These are phyloP conservation scores for Drosophila pseudotalamancana DNA, from an alignment of 2,888 invertebrate genomes.

Conservation along the genomic window DNA sequence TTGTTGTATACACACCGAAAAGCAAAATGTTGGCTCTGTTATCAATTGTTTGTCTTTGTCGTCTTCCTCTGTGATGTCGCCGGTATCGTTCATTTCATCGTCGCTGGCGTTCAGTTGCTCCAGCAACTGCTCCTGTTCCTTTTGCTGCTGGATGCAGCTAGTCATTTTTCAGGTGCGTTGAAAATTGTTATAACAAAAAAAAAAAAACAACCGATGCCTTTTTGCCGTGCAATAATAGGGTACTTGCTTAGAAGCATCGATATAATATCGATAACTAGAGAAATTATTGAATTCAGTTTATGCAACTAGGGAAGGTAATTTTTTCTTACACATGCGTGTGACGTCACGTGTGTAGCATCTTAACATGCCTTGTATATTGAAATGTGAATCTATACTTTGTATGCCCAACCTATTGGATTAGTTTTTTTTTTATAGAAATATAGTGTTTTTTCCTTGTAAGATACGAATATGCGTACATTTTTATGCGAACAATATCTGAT, in stretches of 20 bases:
- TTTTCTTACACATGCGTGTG: background rate
- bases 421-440: too few relatives aligned
- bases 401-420: too few relatives aligned
- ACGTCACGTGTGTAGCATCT: too few relatives aligned
- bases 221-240: slow-evolving; percentile 13
- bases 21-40: slow-evolving; percentile 71
- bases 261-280: slow-evolving; percentile 16
- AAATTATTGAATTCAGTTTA: too few relatives aligned
- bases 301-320: slow-evolving; percentile 10
- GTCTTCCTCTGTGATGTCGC: slow-evolving; percentile 44
- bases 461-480: too few relatives aligned
- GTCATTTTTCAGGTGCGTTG: slow-evolving; percentile 58
- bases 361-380: too few relatives aligned
- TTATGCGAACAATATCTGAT: too few relatives aligned
- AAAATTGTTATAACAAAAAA: slow-evolving; percentile 38
- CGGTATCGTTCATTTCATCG: slow-evolving; percentile 64
- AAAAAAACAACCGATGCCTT: slow-evolving; percentile 27
- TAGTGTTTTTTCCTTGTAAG: too few relatives aligned
- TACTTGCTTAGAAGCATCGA: slow-evolving; percentile 15
- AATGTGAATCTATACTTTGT: too few relatives aligned
- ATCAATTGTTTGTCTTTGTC: slow-evolving; percentile 48
- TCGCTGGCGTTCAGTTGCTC: slow-evolving; percentile 61
- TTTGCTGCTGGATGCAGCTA: slow-evolving; percentile 75
- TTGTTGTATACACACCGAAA: slow-evolving; percentile 74
- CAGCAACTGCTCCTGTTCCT: slow-evolving; percentile 64